Evolutionary conservation across 2,888 invertebrate genomes (phyloP), one percentile per base, ranked within the genome.

Genomic region (Eupithecia subfuscata): DNA sequence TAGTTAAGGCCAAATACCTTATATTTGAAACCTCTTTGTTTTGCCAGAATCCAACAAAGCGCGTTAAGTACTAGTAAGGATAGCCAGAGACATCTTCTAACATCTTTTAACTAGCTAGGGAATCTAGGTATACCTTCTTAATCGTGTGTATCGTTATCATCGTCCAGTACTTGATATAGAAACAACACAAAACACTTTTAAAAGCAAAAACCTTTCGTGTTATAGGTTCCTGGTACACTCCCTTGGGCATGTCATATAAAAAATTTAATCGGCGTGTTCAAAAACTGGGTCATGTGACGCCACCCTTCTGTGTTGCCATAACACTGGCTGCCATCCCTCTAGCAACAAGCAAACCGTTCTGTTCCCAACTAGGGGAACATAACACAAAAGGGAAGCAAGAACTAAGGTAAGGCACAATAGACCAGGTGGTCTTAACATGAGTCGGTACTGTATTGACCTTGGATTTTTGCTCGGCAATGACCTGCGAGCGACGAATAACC

Each of bases 401-500:
- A 48, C 37, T 48, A 48, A 69, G 68, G 63, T 45, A 56, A 71
- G 75, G 12, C 60, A 79, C 79, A 81, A 80, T 75, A 74, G 75
- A 73, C 81, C 81, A 82, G 81, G 78, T 79, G 80, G 75, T 69
- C 73, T 72, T 14, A 71, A 52, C 69, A 40, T 22, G 40, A 75
- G 78, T 80, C 85, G 89, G 88, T 56, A 56, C 25, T 22, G 25
- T 25, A 25, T 60, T 86, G 89, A 83, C 91, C 91, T 91, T 91
- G 91, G 85, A 84, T 82, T 83, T 81, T 86, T 85, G 85, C 88
- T 90, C 84, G 91, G 85, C 90, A 91, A 90, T 91, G 91, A 91
- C 90, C 88, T 89, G 90, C 87, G 80, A 83, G 85, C 86, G 86
- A 84, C 85, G 84, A 79, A 79, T 85, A 86, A 87, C 87, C 87